phyloP scores from a whole-genome alignment of 2,797 vertebrate species.

The Fratercula arctica region DNA sequence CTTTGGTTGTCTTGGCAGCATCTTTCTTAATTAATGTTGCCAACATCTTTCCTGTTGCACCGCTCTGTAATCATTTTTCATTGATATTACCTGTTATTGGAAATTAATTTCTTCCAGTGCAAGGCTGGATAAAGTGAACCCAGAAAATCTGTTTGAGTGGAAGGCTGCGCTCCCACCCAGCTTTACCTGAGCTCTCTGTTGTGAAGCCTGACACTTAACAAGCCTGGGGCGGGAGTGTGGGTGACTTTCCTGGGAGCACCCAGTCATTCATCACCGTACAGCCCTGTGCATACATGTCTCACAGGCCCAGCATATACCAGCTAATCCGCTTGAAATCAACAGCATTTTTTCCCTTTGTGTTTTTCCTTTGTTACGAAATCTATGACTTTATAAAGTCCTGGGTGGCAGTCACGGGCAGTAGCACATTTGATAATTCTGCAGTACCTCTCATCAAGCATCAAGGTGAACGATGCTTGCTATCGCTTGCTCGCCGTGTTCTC shows the following conservation, averaged over 20 bases:
- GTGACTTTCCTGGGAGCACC: not conserved
- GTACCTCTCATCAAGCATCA: not conserved
- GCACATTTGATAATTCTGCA: not conserved
- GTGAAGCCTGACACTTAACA: not conserved
- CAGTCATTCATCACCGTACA: accelerated
- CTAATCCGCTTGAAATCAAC: not conserved
- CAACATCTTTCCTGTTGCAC: not conserved
- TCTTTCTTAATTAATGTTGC: not conserved
- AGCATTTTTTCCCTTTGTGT: not conserved
- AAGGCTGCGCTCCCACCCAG: not conserved
- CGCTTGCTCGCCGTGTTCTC: accelerated
- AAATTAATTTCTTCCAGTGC: not conserved
- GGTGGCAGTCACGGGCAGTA: not conserved
- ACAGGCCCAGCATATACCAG: not conserved
- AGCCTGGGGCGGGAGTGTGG: not conserved
- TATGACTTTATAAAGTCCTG: not conserved
- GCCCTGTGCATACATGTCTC: not conserved
- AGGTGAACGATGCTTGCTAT: not conserved
- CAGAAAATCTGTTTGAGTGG: not conserved
- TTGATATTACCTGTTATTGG: not conserved
- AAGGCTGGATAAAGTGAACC: not conserved
- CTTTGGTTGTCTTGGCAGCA: not conserved
- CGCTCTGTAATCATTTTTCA: not conserved
- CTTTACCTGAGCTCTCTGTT: not conserved
- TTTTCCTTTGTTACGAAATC: not conserved